Evolutionary conservation across 2,113 vertebrate genomes (phyloP), one percentile per base, ranked within the genome.

Genomic region (Theristicus caerulescens): DNA sequence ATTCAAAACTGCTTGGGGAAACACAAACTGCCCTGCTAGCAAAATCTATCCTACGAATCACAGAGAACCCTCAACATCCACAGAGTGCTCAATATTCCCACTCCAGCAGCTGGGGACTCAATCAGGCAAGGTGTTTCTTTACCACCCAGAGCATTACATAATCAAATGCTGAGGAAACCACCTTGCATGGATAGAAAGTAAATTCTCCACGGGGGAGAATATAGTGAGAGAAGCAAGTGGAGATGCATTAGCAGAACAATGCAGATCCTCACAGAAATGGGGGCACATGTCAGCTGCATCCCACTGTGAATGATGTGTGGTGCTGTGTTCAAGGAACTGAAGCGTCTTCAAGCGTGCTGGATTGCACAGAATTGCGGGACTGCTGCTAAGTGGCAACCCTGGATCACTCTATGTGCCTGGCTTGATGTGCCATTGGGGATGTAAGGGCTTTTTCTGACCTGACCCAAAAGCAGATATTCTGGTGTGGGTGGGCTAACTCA

Each of bases 41-140:
- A 2, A 86, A 96, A 95, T 71, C 67, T 47, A 16, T 38, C 62
- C 65, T n/a, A 27, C 0, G 1, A 76, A 67, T 42, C 55, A 13
- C 38, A 65, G 70, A 82, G 46, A 89, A 65, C 76, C 72, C 78
- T 88, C 87, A 67, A 47, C 51, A 91, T 46, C 94, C 80, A 47
- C 57, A 19, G 73, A 31, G 89, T 72, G 44, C 72, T 62, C 69
- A 51, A 6, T 55, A 90, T 88, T 90, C 93, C 84, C 69, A 38
- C 80, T 67, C 32, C 81, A 85, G 95, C 69, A 92, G 84, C 89
- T 42, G 67, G 76, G 66, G 74, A 84, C 86, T 94, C 91, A 93
- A 31, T 62, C 86, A 90, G 89, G 49, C 70, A 90, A 91, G 91
- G 95, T 82, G 83, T 80, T 95, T 82, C 76, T 86, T 76, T 86